These are phyloP conservation scores for Sitobion miscanthi DNA, from an alignment of 1,140 invertebrate genomes.

Conservation along the genomic window DNA sequence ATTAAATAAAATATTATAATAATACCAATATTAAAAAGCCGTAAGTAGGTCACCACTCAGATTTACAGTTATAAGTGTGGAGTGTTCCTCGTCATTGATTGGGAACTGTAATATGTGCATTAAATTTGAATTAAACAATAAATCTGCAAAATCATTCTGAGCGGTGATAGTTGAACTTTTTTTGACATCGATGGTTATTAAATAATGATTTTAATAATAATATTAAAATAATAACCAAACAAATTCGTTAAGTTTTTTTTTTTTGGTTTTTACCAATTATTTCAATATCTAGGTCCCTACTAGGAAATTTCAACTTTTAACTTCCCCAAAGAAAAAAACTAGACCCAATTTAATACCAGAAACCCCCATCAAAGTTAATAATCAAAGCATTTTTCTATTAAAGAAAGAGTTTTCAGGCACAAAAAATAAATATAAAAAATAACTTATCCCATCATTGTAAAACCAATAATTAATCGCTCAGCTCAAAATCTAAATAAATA, in stretches of 20 bases:
- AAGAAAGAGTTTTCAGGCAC: too few species aligned
- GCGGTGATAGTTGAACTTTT: background rate
- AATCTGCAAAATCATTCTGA: background rate
- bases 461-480: background rate
- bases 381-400: too few species aligned
- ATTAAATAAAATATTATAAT: background rate
- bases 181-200: rapidly evolving
- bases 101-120: too few species aligned
- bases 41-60: too few species aligned
- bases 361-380: too few species aligned
- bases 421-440: too few species aligned
- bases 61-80: too few species aligned
- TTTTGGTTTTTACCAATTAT: background rate
- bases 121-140: too few species aligned
- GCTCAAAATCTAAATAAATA: background rate
- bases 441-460: too few species aligned
- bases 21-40: background rate
- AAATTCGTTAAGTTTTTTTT: background rate
- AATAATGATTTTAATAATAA: background rate
- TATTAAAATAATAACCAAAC: background rate
- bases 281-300: background rate
- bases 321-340: background rate
- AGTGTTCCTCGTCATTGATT: too few species aligned
- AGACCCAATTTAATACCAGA: too few species aligned
- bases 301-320: background rate